Evolutionary conservation across 1,140 invertebrate species (phyloP), one percentile per base, ranked within the genome.

Genomic region (Euwallacea similis): DNA sequence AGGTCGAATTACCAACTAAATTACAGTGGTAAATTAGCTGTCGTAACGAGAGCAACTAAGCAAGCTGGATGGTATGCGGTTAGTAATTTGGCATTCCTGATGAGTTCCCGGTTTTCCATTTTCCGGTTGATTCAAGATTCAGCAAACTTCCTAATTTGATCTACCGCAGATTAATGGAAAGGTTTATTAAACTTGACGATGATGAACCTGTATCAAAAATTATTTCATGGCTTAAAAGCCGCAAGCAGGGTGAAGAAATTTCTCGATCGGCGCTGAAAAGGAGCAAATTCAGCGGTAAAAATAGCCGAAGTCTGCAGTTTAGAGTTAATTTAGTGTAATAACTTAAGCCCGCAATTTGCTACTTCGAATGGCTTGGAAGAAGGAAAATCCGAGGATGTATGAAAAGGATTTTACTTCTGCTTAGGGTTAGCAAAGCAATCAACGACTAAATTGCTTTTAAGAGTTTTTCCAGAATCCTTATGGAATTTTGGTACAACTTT

Each of bases 61-160:
- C 55, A 58, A 58, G 16, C 13, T 33, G 16, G 55, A 41, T n/a
- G 10, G 15, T n/a, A 33, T 33, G 46, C 9, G 46, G 46, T 50
- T 50, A 50, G 46, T 50, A 11, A 50, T 11, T 50, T n/a, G 21
- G 55, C 55, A 58, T 58, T 10, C n/a, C 21, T 58, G 55, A 58
- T 58, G 55, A 58, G 55, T 33, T 58, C 10, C 21, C 55, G 13
- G 46, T 10, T 58, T 16, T 58, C 55, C 55, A 58, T 58, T 58
- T 58, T 58, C 55, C 55, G 55, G 55, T 58, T 58, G 55, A 58
- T 58, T 58, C 55, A 15, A 58, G 55, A 58, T 58, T 15, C 55
- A 41, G 13, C 55, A 58, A 58, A 58, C 55, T 58, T 58, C 21
- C n/a, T 33, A 58, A 58, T 58, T 58, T 10, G 16, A 58, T 58